Conservation (phyloP, 2,888 invertebrate genomes). For the Ligdia adustata region DNA sequence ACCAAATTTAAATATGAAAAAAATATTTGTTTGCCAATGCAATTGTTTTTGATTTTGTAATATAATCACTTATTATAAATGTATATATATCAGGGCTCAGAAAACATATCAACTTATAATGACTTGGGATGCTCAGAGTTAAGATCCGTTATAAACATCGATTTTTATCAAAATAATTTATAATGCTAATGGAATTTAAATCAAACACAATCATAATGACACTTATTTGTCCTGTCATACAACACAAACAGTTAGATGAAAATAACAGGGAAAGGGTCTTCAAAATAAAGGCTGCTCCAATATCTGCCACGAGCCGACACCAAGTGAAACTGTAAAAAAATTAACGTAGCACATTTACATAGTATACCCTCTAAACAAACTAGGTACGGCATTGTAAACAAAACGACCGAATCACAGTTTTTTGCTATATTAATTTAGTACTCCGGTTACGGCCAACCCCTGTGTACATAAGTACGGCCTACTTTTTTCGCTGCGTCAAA, state of each 20-base stretch:
- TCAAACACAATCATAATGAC: slow-evolving; percentile 10
- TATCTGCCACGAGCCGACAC: slow-evolving; percentile 76
- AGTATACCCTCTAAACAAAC: slow-evolving; percentile 76
- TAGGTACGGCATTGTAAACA: slow-evolving; percentile 69
- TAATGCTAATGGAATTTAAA: slow-evolving; percentile 3
- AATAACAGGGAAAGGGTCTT: slow-evolving; percentile 21
- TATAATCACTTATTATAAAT: too few species aligned
- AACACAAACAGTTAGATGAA: slow-evolving; percentile 40
- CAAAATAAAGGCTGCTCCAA: slow-evolving; percentile 49
- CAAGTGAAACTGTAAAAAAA: slow-evolving; percentile 67
- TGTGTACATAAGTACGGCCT: slow-evolving; percentile 60
- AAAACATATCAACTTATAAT: too few species aligned
- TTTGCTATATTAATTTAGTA: slow-evolving; percentile 79
- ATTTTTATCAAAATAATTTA: too few species aligned
- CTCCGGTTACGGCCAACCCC: slow-evolving; percentile 74
- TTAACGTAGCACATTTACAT: slow-evolving; percentile 75
- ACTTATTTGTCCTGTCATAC: slow-evolving; percentile 15
- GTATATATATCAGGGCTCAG: too few species aligned
- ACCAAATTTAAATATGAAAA: too few species aligned
- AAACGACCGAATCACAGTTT: slow-evolving; percentile 70
- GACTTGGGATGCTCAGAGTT: too few species aligned
- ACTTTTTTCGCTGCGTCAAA: slow-evolving; percentile 63
- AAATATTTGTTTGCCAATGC: too few species aligned
- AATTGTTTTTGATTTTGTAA: too few species aligned
- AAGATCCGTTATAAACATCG: too few species aligned